A percentile compares a stretch with the other conserved stretches of the same genome.
phyloP scores from a whole-genome alignment of 2,113 vertebrate species.

The Emydocephalus ijimae region DNA sequence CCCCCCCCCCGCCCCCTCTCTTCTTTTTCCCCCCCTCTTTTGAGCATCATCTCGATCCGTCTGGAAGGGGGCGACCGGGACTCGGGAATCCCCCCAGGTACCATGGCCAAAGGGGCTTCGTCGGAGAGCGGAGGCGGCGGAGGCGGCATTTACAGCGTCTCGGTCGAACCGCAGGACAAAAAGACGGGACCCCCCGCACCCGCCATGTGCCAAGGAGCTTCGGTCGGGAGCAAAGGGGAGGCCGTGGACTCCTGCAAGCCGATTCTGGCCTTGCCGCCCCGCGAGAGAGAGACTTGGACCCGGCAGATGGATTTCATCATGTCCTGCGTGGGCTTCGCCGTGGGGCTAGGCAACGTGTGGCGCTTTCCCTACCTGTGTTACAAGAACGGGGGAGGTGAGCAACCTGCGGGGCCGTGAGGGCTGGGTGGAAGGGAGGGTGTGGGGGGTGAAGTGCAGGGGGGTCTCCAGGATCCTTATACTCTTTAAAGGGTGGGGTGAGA shows the following conservation, averaged over 20 bases:
- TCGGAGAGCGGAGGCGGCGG: conserved; percentile 45
- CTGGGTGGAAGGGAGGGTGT: background rate
- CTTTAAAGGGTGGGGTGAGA: background rate
- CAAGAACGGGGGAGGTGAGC: conserved; percentile 28
- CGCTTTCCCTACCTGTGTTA: conserved; percentile 12
- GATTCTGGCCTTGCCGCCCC: conserved; percentile 54
- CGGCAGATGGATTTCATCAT: conserved; percentile 36
- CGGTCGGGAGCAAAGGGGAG: conserved; percentile 42
- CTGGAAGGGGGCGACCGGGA: conserved; percentile 12
- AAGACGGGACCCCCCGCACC: conserved; percentile 61
- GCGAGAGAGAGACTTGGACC: conserved; percentile 17
- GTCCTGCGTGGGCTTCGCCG: conserved; percentile 27
- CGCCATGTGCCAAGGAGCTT: conserved; percentile 11
- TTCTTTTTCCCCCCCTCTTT: background rate
- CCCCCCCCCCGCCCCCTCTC: background rate
- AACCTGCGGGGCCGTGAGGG: background rate
- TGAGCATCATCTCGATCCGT: conserved; percentile 8
- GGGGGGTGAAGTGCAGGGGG: too few relatives aligned
- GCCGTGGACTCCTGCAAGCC: conserved; percentile 57
- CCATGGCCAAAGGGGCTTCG: conserved; percentile 50
- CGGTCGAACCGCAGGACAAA: conserved; percentile 41
- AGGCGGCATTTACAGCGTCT: conserved; percentile 35
- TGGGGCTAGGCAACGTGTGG: conserved; percentile 16
- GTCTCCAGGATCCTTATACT: background rate
- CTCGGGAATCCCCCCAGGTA: conserved; percentile 12